These are phyloP conservation scores for Strix uralensis DNA, from an alignment of 2,113 vertebrate genomes.

Conservation along the genomic window DNA sequence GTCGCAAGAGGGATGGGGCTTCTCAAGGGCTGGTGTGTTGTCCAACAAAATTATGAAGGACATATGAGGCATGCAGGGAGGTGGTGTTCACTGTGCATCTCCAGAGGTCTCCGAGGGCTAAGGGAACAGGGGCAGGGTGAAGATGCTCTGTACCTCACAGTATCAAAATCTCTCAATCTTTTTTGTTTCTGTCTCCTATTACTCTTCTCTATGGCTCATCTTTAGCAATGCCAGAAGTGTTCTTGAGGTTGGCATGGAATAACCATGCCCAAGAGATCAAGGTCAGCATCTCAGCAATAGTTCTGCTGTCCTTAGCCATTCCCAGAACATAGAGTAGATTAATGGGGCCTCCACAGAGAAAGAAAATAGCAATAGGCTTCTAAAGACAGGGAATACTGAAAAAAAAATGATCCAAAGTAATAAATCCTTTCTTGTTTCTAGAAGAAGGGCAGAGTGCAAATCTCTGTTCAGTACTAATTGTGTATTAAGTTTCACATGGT, in stretches of 20 bases:
- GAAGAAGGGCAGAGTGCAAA: neutral
- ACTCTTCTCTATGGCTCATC: neutral
- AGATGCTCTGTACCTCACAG: neutral
- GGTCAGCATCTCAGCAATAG: neutral
- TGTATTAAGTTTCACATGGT: neutral
- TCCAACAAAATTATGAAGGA: neutral
- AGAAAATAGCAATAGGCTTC: neutral
- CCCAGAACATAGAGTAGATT: neutral
- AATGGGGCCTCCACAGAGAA: neutral
- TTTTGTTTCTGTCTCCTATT: neutral
- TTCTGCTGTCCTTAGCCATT: neutral
- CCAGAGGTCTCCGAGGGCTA: neutral
- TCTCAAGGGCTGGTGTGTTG: neutral
- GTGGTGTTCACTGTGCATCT: neutral
- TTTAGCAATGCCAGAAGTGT: neutral
- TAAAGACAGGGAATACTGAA: neutral
- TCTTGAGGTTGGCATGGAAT: neutral
- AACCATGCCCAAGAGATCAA: neutral
- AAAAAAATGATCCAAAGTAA: neutral
- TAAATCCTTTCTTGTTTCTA: neutral
- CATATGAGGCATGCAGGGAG: neutral
- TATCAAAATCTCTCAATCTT: neutral
- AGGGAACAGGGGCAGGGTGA: neutral
- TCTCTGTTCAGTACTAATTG: neutral
- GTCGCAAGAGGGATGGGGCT: neutral